Conservation (phyloP, 2,888 invertebrate species). For the Napeogenes sylphis region DNA sequence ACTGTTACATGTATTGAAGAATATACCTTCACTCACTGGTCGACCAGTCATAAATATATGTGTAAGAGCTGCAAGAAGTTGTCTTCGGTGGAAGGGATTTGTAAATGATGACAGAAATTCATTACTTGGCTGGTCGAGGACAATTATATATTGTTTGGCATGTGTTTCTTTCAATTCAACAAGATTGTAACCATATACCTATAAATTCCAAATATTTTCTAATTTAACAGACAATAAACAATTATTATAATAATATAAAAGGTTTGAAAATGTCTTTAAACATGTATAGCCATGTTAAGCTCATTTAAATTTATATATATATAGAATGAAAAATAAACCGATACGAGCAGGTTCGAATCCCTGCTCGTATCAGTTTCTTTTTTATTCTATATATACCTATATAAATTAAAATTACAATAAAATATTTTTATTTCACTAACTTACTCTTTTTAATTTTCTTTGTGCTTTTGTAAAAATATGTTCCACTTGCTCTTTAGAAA, state of each 20-base stretch:
- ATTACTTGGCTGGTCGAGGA: slow-evolving; percentile 48
- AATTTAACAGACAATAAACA: not conserved
- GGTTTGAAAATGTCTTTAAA: too few relatives aligned
- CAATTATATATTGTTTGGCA: slow-evolving; percentile 53
- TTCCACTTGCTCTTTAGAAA: slow-evolving; percentile 42
- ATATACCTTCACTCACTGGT: slow-evolving; percentile 67
- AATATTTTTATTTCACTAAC: too few relatives aligned
- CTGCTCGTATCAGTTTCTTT: too few relatives aligned
- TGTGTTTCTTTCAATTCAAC: slow-evolving; percentile 54
- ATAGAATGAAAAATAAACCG: too few relatives aligned
- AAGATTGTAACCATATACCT: slow-evolving; percentile 75
- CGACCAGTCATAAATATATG: slow-evolving; percentile 76
- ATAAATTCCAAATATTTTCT: slow-evolving; percentile 4
- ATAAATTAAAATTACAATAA: too few relatives aligned
- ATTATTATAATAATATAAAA: not conserved
- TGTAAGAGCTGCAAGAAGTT: slow-evolving; percentile 64
- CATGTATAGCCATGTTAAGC: too few relatives aligned
- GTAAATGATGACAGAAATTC: slow-evolving; percentile 41
- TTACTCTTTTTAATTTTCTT: slow-evolving; percentile 48
- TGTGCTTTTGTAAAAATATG: slow-evolving; percentile 50
- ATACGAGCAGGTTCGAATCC: too few relatives aligned
- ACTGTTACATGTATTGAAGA: too few relatives aligned
- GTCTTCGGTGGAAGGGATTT: slow-evolving; percentile 46
- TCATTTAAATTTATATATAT: too few relatives aligned
- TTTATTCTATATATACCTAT: too few relatives aligned